Evolutionary conservation across 2,797 vertebrate genomes (phyloP), one percentile per base, ranked within the genome.

Genomic region (Heliangelus exortis): DNA sequence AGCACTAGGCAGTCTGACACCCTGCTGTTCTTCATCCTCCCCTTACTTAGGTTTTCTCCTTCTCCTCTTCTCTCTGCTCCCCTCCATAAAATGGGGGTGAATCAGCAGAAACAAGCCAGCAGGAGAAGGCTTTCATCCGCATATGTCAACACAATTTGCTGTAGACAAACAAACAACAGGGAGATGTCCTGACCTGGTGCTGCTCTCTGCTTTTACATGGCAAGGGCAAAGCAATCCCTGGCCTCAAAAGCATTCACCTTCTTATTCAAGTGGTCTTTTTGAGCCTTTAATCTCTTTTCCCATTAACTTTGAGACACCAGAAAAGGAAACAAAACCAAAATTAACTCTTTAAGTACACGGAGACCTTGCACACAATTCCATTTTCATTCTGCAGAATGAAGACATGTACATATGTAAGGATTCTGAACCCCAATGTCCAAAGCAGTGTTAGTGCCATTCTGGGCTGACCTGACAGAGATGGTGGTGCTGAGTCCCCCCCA

Each of bases 1-100:
- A 97, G 78, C 93, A 92, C 90, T 77, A 96, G 92, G 95, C 91
- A 94, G 88, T 77, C 95, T 93, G 12, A 67, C 82, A 93, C 12
- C 95, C 95, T 31, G 89, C 95, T 97, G 92, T 90, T 96, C 91
- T 95, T 86, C 83, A 92, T 81, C 77, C 87, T 18, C 50, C 69
- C 29, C 31, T 91, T 59, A 22, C 59, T 95, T 63, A 51, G 61
- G 61, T 45, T 80, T 47, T 90, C 28, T 78, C 54, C 45, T 94
- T 82, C 83, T 94, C 82, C 53, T 90, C 87, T 54, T 96, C 89
- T 36, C 84, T 86, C 77, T 80, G 71, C 59, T 94, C 41, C 63
- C 53, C 51, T 76, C 89, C 0, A 0, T 82, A 48, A 84, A 74
- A 58, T 29, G 45, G 55, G 86, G 71, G 89, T 96, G 91, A 94